A percentile compares a stretch with the other conserved stretches of the same genome.
phyloP scores from a whole-genome alignment of 2,888 invertebrate genomes.

The Eugnorisma glareosa region DNA sequence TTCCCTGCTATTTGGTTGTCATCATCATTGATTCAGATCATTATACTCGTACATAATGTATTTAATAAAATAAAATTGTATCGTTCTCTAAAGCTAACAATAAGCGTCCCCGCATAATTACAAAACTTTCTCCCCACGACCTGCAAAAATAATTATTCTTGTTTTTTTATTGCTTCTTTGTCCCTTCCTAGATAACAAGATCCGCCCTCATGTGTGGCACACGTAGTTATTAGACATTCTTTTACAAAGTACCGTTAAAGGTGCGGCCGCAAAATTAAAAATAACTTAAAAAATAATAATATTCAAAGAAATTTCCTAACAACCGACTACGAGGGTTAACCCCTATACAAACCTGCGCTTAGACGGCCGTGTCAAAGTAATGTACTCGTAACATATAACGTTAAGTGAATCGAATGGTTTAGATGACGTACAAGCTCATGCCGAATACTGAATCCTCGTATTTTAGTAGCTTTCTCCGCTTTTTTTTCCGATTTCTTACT shows the following conservation, averaged over 20 bases:
- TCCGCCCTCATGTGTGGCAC: constrained; percentile 28
- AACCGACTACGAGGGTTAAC: constrained; percentile 18
- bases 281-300: constrained; percentile 31
- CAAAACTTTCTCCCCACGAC: constrained; percentile 7
- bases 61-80: constrained; percentile 37
- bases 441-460: constrained; percentile 41
- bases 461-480: constrained; percentile 40
- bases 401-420: constrained; percentile 57
- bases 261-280: constrained; percentile 32
- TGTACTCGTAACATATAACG: constrained; percentile 32
- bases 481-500: constrained; percentile 40
- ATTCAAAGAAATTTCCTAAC: constrained; percentile 42
- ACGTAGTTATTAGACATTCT: constrained; percentile 3
- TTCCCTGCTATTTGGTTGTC: constrained; percentile 31
- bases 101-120: constrained; percentile 13
- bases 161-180: constrained; percentile 35
- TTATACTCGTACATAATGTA: constrained; percentile 21
- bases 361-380: constrained; percentile 33
- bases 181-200: constrained; percentile 44
- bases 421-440: constrained; percentile 44
- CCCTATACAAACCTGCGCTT: constrained; percentile 36
- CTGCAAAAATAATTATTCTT: constrained; percentile 21
- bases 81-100: constrained; percentile 1
- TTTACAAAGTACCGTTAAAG: background rate
- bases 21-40: constrained; percentile 36